Conservation (phyloP, 2,797 vertebrate genomes). For the Oryzias sinensis region DNA sequence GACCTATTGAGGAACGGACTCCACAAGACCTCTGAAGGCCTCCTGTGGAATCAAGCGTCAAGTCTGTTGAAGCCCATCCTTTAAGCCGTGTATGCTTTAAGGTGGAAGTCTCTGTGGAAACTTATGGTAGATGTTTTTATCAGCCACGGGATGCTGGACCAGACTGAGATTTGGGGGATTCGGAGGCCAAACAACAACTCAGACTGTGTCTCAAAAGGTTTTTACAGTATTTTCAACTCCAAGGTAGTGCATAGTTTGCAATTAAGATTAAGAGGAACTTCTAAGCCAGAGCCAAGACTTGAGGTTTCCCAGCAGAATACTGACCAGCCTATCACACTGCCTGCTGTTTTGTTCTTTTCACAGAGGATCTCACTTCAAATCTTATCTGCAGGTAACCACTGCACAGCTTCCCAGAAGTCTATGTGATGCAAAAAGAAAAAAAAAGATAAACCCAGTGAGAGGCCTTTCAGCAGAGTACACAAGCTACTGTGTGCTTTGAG, state of each 20-base stretch:
- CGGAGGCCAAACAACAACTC: neutral
- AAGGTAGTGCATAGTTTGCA: neutral
- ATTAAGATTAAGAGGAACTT: neutral
- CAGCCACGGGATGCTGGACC: neutral
- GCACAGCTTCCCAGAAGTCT: neutral
- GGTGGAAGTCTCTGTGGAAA: neutral
- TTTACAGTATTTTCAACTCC: no score
- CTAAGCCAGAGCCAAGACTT: neutral
- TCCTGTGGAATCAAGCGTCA: neutral
- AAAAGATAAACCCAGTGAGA: neutral
- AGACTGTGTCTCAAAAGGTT: neutral
- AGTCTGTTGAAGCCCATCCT: neutral
- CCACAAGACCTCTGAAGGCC: neutral
- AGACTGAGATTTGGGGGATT: conserved; percentile 1
- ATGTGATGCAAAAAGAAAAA: conserved; percentile 4
- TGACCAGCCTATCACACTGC: conserved; percentile 1
- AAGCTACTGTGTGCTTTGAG: neutral
- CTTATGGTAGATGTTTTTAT: neutral
- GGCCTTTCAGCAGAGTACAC: neutral
- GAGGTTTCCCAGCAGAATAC: neutral
- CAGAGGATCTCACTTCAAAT: neutral
- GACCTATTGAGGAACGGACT: neutral
- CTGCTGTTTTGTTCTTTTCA: neutral
- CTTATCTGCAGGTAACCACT: neutral
- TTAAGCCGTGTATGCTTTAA: neutral